These are phyloP conservation scores for Pseudomugil tenellus DNA, from an alignment of 2,797 vertebrate species.

Conservation along the genomic window DNA sequence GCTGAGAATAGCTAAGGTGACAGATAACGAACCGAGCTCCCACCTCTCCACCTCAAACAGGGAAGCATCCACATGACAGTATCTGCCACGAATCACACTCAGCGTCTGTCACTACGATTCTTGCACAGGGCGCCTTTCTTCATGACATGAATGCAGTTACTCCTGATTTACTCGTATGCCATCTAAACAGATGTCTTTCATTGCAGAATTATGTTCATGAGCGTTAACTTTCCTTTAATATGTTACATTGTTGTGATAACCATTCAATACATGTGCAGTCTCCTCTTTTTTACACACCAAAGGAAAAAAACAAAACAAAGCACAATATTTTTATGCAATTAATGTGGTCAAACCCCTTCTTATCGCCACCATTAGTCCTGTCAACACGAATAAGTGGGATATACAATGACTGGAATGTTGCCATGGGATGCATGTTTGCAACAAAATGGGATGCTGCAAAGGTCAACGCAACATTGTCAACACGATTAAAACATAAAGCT, in stretches of 20 bases:
- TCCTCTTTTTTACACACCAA: background rate
- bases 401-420: background rate
- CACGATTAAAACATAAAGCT: background rate
- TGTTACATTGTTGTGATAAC: background rate
- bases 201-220: background rate
- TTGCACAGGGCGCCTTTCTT: slow-evolving; percentile 9
- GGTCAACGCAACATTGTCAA: background rate
- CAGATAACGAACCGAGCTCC: slow-evolving; percentile 49
- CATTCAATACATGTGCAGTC: background rate
- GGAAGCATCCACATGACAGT: slow-evolving; percentile 48
- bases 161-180: background rate
- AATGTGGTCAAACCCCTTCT: slow-evolving; percentile 1
- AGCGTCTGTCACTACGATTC: slow-evolving; percentile 9
- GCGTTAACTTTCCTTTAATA: background rate
- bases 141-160: slow-evolving; percentile 24
- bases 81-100: slow-evolving; percentile 51
- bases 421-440: background rate
- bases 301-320: background rate
- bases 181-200: background rate
- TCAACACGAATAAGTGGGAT: background rate
- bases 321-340: background rate
- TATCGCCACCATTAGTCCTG: slow-evolving; percentile 3
- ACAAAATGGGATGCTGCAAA: background rate
- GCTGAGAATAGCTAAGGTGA: slow-evolving; percentile 47
- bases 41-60: slow-evolving; percentile 18